phyloP scores from a whole-genome alignment of 23 tunicate species.

The Styela clava region DNA sequence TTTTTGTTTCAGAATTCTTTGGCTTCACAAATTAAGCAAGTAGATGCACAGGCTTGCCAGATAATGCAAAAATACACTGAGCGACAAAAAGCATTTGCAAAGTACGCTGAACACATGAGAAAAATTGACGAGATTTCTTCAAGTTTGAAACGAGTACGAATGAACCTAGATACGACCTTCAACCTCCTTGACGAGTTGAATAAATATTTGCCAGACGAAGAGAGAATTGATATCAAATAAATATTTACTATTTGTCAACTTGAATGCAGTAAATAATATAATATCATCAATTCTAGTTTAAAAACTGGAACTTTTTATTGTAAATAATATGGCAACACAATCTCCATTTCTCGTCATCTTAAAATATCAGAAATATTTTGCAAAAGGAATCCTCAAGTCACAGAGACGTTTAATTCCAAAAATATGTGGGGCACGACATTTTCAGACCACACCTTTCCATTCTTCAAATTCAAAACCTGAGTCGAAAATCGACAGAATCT shows the following conservation, averaged over 20 bases:
- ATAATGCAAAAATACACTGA: slow-evolving; percentile 73
- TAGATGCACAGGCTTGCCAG: slow-evolving; percentile 42
- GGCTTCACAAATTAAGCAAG: slow-evolving; percentile 38
- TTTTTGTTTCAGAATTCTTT: slow-evolving; percentile 19
- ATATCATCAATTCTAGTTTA: too few species aligned
- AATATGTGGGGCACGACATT: too few species aligned
- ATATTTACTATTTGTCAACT: neutral
- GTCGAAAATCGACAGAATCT: neutral
- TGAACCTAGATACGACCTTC: slow-evolving; percentile 44
- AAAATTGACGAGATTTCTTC: slow-evolving; percentile 75
- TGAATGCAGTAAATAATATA: neutral
- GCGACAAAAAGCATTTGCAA: slow-evolving; percentile 69
- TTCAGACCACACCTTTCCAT: neutral
- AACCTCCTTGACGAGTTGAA: slow-evolving; percentile 59
- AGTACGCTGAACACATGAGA: slow-evolving; percentile 60
- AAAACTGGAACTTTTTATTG: too few species aligned
- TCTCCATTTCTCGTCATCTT: too few species aligned
- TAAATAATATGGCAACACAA: too few species aligned
- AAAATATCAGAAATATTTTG: too few species aligned
- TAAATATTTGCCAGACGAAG: slow-evolving; percentile 47
- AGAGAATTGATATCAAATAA: neutral
- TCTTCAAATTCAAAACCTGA: neutral
- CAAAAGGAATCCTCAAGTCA: too few species aligned
- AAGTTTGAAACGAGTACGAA: slow-evolving; percentile 50
- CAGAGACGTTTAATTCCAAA: too few species aligned